phyloP scores from a whole-genome alignment of 2,113 vertebrate species.

The Setophaga petechia region DNA sequence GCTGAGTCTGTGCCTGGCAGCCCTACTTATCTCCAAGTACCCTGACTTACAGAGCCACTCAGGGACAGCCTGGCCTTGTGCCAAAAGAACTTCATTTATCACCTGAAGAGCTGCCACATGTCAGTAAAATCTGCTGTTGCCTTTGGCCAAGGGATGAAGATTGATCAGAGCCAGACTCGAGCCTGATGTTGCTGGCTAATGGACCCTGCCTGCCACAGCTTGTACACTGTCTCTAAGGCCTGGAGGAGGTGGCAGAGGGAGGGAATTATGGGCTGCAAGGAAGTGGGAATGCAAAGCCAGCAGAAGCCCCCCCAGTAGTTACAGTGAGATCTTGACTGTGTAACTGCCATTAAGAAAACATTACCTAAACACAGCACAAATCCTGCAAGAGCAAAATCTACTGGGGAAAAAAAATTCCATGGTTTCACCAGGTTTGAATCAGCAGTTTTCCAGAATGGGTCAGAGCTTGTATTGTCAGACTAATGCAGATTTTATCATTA shows the following conservation, averaged over 20 bases:
- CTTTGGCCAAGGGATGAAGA: not conserved
- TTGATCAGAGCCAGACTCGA: not conserved
- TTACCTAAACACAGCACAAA: not conserved
- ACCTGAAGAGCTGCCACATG: conserved; percentile 47
- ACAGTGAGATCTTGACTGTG: not conserved
- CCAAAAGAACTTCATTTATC: conserved; percentile 32
- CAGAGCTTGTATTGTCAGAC: not conserved
- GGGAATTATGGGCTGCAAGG: not conserved
- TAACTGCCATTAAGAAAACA: not conserved
- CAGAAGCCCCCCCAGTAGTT: not conserved
- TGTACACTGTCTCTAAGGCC: not conserved
- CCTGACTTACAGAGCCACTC: not conserved
- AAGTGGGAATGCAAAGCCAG: not conserved
- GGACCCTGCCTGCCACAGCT: not conserved
- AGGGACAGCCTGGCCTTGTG: not conserved
- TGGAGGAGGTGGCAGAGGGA: not conserved
- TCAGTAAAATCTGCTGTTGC: conserved; percentile 31
- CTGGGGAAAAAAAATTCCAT: not conserved
- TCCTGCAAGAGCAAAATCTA: not conserved
- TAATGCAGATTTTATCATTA: not conserved
- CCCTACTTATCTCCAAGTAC: conserved; percentile 2
- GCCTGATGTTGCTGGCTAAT: not conserved
- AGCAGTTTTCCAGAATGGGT: not conserved
- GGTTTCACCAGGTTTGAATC: not conserved
- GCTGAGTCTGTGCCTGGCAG: not conserved